Evolutionary conservation across 2,888 invertebrate genomes (phyloP), one percentile per base, ranked within the genome.

Genomic region (Augochlorella aurata): DNA sequence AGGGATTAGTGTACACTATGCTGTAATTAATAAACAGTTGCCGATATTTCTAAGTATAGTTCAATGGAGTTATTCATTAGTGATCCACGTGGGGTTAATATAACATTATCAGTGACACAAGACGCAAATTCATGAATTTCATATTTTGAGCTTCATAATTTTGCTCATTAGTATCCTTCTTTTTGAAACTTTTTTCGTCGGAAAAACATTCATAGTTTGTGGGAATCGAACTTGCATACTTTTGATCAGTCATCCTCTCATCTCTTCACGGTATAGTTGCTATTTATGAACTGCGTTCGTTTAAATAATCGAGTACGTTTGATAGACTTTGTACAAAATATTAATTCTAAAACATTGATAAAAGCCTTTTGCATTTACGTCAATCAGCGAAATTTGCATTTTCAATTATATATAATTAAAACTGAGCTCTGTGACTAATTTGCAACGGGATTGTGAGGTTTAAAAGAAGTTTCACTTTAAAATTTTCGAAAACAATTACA

Each of bases 311-410:
- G 58, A 49, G 12, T 58, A 75, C 49, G 47, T 69, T 66, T 74
- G 12, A 49, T 45, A 49, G 54, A 73, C 49, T 79, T 75, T 79
- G 73, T 73, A 79, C 68, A 72, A 81, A 61, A 77, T 65, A 24
- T 72, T 38, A 24, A 69, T 38, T 10, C 1, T 45, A 45, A 74
- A 61, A 29, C 24, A 74, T 21, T 14, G 8, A n/a, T 29, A 45
- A 50, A 10, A 12, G 24, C n/a, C 24, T 24, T 16, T n/a, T 45
- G 44, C 52, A 29, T 68, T 50, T 38, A 45, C 2, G 44, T 14
- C 8, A 16, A 44, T 3, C 50, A 68, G 45, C 24, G 8, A 45
- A 70, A 44, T 70, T 45, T 52, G 9, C 66, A 54, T 14, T 21
- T 29, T 54, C 50, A 45, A n/a, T 52, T 10, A 69, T 21, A 47